Evolutionary conservation across 2,888 invertebrate species (phyloP).

Genomic region (Pelosia muscerda): DNA sequence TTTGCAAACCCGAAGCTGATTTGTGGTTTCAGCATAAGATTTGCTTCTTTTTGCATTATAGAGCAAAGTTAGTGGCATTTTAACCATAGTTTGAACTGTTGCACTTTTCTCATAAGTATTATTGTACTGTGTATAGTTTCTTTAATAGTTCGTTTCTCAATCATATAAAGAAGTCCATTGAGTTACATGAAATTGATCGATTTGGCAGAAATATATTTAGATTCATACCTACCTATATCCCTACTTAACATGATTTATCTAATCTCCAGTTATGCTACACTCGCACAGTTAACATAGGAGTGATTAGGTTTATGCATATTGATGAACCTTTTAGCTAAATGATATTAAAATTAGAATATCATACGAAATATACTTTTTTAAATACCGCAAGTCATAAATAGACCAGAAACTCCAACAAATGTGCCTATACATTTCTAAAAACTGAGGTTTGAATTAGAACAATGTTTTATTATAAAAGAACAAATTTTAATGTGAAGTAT

Average conservation of each 20-base stretch:
- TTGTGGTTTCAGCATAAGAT: neutral
- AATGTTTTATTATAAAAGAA: neutral
- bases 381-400: neutral
- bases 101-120: neutral
- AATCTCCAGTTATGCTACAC: too few species aligned
- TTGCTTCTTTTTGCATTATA: neutral
- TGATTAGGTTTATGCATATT: too few species aligned
- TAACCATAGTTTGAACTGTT: neutral
- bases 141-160: neutral
- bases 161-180: too few species aligned
- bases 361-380: too few species aligned
- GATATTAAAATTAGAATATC: too few species aligned
- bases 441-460: neutral
- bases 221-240: too few species aligned
- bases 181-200: too few species aligned
- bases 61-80: neutral
- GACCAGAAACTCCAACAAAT: neutral
- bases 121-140: neutral
- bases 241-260: too few species aligned
- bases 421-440: neutral
- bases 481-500: neutral
- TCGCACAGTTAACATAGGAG: too few species aligned
- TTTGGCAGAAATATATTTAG: too few species aligned
- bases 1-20: neutral
- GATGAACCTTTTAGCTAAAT: too few species aligned